Conservation (phyloP, 2,888 invertebrate species). For the Troides helena region DNA sequence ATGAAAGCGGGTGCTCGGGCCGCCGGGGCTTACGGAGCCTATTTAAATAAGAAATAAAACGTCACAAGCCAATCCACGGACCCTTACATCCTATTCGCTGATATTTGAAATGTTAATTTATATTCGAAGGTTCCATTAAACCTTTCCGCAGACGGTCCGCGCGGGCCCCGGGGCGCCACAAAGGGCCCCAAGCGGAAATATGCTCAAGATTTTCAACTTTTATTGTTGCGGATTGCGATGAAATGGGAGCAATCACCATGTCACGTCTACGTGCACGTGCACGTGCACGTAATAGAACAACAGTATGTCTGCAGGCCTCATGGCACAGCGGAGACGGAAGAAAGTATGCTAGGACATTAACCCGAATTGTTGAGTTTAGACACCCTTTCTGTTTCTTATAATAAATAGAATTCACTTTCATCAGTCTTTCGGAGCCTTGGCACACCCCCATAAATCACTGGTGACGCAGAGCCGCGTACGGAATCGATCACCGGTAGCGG, state of each 20-base stretch:
- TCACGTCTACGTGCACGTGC: no score
- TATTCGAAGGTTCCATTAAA: constrained; percentile 24
- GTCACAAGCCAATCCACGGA: constrained; percentile 19
- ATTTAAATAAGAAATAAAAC: constrained; percentile 29
- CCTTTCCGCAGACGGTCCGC: constrained; percentile 6
- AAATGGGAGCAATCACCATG: background rate
- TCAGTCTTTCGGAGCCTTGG: no score
- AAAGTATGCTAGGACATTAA: no score
- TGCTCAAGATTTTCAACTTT: constrained; percentile 4
- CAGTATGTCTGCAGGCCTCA: no score
- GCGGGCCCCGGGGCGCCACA: constrained; percentile 3
- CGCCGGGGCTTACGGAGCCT: constrained; percentile 14
- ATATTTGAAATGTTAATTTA: constrained; percentile 27
- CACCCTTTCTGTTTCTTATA: no score
- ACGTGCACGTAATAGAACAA: no score
- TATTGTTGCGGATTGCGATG: constrained; percentile 10
- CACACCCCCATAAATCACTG: no score
- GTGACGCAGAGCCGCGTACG: no score
- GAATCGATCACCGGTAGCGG: no score
- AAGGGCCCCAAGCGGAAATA: constrained; percentile 15
- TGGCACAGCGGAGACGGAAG: no score
- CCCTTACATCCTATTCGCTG: constrained; percentile 5
- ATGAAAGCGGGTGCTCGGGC: constrained; percentile 12
- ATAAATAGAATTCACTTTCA: no score
- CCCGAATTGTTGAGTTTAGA: no score